Base-by-base conservation (phyloP, 2,888 invertebrate species). In the Saturnia pavonia region DNA sequence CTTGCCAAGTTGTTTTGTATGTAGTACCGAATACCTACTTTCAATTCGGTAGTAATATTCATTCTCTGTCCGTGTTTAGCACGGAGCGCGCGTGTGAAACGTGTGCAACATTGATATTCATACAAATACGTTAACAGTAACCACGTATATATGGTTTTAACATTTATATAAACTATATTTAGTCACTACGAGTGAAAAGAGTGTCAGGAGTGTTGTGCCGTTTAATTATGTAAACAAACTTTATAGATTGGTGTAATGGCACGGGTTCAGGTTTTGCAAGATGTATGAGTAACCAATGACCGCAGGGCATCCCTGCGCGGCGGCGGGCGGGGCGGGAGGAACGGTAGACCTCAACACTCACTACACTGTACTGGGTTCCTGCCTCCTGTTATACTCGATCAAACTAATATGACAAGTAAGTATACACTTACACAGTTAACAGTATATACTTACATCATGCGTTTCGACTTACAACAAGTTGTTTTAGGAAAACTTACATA, bases 281-380 rank as follows among this genome's bases (percentile, higher is more conserved):
- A 88, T 88, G 88, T 86, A 88, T 88, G 89, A 88, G 88, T 88
- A 88, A 89, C 89, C 85, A 88, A 88, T 88, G 88, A 88, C 87
- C 87, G 88, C 87, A 88, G 89, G 88, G 88, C 82, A 88, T 88
- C 88, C 88, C 89, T 88, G 86, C 84, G 84, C 80, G 81, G 82
- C 74, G 81, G 74, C 74, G 79, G 74, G 76, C 74, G 78, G 79
- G 80, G 84, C 75, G 85, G 82, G 85, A 83, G 85, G 84, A 76
- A 81, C 81, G 85, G 85, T 67, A 81, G 82, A 80, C 76, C 80
- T 79, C 82, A 78, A 81, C 81, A 75, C 80, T 78, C 80, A 80
- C 80, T 78, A 77, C 79, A 77, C 75, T 78, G 77, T 78, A 75
- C 76, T 78, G 77, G 78, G 74, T 78, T 81, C 77, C 80, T 78